A percentile compares a stretch with the other conserved stretches of the same genome.
Evolutionary conservation across 2,797 vertebrate genomes (phyloP).

Genomic region (Leucoraja ocellata): DNA sequence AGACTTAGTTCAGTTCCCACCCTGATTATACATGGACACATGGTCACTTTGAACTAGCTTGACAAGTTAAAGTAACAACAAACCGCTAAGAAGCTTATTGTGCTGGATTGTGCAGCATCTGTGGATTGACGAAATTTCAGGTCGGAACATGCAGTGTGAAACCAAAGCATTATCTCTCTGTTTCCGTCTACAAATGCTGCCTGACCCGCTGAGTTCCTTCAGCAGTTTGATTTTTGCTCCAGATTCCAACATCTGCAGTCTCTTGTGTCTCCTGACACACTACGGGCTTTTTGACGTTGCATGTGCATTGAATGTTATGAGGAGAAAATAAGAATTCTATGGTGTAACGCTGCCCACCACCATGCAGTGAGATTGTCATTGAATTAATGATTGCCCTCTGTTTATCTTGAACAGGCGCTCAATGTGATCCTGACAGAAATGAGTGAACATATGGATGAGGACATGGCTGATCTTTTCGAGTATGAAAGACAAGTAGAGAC

Average conservation of each 20-base stretch:
- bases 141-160: no score
- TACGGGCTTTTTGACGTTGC: no score
- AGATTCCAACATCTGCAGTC: no score
- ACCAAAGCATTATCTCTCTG: no score
- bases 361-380: slow-evolving; percentile 38
- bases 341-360: not conserved
- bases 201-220: no score
- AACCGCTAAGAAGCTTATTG: no score
- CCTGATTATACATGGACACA: not conserved
- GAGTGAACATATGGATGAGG: slow-evolving; percentile 41
- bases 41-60: not conserved
- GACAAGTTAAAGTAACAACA: not conserved
- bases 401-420: slow-evolving; percentile 44
- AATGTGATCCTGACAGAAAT: slow-evolving; percentile 47
- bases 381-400: slow-evolving; percentile 38
- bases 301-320: no score
- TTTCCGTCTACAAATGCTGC: no score
- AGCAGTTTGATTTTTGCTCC: no score
- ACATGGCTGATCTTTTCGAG: slow-evolving; percentile 42
- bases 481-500: slow-evolving; percentile 41
- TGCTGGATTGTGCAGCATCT: no score
- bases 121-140: no score
- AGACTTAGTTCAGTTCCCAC: not conserved
- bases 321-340: not conserved
- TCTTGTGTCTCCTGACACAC: no score